Evolutionary conservation across 1,140 invertebrate genomes (phyloP).

Genomic region (Probaryconus sp.): DNA sequence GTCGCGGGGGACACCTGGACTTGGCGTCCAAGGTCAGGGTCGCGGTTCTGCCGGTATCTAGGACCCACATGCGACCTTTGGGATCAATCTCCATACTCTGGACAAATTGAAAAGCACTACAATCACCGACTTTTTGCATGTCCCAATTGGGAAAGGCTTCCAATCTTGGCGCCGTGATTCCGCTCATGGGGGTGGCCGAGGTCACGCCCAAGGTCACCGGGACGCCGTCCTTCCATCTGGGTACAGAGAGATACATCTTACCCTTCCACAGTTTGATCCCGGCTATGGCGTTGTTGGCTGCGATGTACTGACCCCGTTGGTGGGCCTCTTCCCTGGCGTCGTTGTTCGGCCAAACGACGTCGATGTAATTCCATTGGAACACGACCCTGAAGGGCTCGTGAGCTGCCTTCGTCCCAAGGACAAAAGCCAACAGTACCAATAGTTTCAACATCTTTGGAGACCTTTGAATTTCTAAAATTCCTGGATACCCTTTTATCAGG

Average conservation of each 20-base stretch:
- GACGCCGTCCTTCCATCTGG: slow-evolving; percentile 82
- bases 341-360: slow-evolving; percentile 70
- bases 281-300: slow-evolving; percentile 81
- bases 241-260: slow-evolving; percentile 81
- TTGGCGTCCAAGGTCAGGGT: slow-evolving; percentile 75
- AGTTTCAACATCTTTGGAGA: slow-evolving; percentile 37
- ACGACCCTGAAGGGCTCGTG: slow-evolving; percentile 77
- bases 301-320: slow-evolving; percentile 79
- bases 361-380: slow-evolving; percentile 75
- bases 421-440: slow-evolving; percentile 23
- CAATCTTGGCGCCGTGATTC: slow-evolving; percentile 80
- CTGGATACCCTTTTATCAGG: too few species aligned
- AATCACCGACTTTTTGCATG: slow-evolving; percentile 81
- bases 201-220: slow-evolving; percentile 83
- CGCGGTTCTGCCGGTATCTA: slow-evolving; percentile 82
- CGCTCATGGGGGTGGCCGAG: slow-evolving; percentile 70
- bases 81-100: slow-evolving; percentile 85
- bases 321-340: slow-evolving; percentile 75
- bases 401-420: slow-evolving; percentile 13
- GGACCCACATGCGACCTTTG: slow-evolving; percentile 84
- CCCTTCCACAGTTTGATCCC: slow-evolving; percentile 82
- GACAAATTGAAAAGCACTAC: slow-evolving; percentile 83
- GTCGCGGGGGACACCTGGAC: slow-evolving; percentile 80
- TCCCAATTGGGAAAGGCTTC: slow-evolving; percentile 84
- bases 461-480: too few species aligned